A percentile compares a stretch with the other conserved stretches of the same genome.
phyloP scores from a whole-genome alignment of 1,140 invertebrate genomes.

The Brachionus koreanus region DNA sequence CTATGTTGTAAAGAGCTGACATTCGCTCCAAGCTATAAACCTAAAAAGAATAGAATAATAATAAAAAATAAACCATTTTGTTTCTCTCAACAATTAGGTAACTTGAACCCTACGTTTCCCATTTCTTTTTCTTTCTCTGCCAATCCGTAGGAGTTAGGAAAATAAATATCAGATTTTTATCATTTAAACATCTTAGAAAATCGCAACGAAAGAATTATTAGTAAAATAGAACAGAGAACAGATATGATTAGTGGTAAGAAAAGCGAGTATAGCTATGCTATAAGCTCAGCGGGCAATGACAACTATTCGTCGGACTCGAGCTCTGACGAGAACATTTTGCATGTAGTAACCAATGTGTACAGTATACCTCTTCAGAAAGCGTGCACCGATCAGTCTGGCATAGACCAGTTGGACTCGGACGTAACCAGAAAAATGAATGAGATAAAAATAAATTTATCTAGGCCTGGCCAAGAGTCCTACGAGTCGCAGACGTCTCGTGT shows the following conservation, averaged over 20 bases:
- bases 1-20: not conserved
- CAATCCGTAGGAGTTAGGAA: not conserved
- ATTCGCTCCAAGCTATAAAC: not conserved
- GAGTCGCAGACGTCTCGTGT: not conserved
- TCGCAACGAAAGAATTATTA: not conserved
- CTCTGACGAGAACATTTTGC: slow-evolving; percentile 26
- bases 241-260: slow-evolving; percentile 18
- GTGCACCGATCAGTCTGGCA: not conserved
- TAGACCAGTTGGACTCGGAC: not conserved
- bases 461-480: not conserved
- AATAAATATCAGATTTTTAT: not conserved
- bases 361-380: slow-evolving; percentile 5
- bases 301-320: not conserved
- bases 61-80: not conserved
- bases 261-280: slow-evolving; percentile 12
- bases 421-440: not conserved
- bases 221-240: not conserved
- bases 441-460: not conserved
- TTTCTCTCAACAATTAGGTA: not conserved
- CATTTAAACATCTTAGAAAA: slow-evolving; percentile 6
- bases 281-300: not conserved
- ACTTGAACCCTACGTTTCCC: not conserved
- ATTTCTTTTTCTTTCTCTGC: not conserved
- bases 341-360: slow-evolving; percentile 41
- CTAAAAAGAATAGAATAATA: not conserved